Percentiles rank a stretch among this genome's conserved stretches.
Evolutionary conservation across 1,140 invertebrate genomes (phyloP).

Genomic region (Phocides pigmalion): DNA sequence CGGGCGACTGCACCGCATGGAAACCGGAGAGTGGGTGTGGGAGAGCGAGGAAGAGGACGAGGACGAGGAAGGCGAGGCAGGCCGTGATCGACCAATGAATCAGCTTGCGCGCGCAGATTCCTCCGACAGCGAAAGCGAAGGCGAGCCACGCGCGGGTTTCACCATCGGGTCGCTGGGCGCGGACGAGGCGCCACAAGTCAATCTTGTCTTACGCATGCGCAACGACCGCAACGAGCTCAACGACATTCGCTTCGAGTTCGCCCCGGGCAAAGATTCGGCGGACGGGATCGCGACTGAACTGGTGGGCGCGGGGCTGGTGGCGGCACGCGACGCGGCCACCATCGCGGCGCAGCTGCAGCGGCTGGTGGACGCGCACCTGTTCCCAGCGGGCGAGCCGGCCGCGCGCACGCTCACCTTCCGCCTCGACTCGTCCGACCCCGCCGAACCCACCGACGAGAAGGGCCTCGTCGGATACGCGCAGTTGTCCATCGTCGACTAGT

Average conservation of each 20-base stretch:
- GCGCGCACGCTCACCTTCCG: slow-evolving; percentile 93
- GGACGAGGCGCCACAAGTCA: slow-evolving; percentile 61
- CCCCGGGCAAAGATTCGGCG: slow-evolving; percentile 96
- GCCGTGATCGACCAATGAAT: slow-evolving; percentile 84
- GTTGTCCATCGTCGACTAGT: slow-evolving; percentile 94
- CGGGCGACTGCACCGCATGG: slow-evolving; percentile 95
- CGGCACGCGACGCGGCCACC: slow-evolving; percentile 93
- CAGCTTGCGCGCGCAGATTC: slow-evolving; percentile 83
- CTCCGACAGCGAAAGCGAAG: slow-evolving; percentile 84
- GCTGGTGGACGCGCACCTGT: slow-evolving; percentile 85
- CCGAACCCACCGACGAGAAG: slow-evolving; percentile 96
- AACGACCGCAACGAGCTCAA: slow-evolving; percentile 97
- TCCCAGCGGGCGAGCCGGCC: slow-evolving; percentile 43
- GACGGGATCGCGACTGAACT: slow-evolving; percentile 98
- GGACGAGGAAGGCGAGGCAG: slow-evolving; percentile 68
- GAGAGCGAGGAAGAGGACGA: slow-evolving; percentile 90
- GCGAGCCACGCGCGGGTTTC: slow-evolving; percentile 56
- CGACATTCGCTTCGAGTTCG: slow-evolving; percentile 99
- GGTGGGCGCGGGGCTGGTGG: slow-evolving; percentile 97
- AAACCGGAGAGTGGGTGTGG: slow-evolving; percentile 99
- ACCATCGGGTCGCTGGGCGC: slow-evolving; percentile 64
- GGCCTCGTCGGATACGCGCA: slow-evolving; percentile 98
- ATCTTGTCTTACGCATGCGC: slow-evolving; percentile 74
- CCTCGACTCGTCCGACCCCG: slow-evolving; percentile 88
- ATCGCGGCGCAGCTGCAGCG: slow-evolving; percentile 97